These are phyloP conservation scores for Pungitius pungitius DNA, from an alignment of 2,113 vertebrate species.

Conservation along the genomic window DNA sequence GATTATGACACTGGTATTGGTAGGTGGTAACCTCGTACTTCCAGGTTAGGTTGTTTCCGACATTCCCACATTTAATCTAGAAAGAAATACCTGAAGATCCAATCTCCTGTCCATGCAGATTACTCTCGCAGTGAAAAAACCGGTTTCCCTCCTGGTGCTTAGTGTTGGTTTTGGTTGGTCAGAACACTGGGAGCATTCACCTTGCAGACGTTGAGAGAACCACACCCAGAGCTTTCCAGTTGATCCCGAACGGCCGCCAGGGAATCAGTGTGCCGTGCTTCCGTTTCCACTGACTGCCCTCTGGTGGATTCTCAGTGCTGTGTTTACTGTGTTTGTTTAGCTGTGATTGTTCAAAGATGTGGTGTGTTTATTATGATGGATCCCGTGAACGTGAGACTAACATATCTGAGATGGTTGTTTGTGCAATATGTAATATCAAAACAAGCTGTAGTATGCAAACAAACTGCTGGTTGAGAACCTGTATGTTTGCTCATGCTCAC, in stretches of 20 bases:
- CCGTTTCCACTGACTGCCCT: slow-evolving; percentile 44
- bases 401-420: neutral
- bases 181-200: slow-evolving; percentile 60
- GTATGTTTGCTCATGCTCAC: neutral
- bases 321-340: slow-evolving; percentile 8
- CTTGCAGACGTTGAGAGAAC: slow-evolving; percentile 52
- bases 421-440: neutral
- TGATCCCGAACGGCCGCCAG: neutral
- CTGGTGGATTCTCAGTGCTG: slow-evolving; percentile 48
- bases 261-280: neutral
- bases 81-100: neutral
- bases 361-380: neutral
- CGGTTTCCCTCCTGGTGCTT: neutral
- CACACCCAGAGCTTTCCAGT: slow-evolving; percentile 62
- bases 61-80: no score
- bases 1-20: neutral
- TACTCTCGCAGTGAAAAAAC: neutral
- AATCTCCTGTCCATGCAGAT: neutral
- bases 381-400: neutral
- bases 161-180: neutral
- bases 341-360: slow-evolving; percentile 35
- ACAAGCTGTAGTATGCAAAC: neutral
- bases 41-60: slow-evolving; percentile 15
- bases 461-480: neutral
- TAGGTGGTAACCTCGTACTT: slow-evolving; percentile 16